Base-by-base conservation (phyloP, 2,888 invertebrate species). In the Neocrepidodera transversa region DNA sequence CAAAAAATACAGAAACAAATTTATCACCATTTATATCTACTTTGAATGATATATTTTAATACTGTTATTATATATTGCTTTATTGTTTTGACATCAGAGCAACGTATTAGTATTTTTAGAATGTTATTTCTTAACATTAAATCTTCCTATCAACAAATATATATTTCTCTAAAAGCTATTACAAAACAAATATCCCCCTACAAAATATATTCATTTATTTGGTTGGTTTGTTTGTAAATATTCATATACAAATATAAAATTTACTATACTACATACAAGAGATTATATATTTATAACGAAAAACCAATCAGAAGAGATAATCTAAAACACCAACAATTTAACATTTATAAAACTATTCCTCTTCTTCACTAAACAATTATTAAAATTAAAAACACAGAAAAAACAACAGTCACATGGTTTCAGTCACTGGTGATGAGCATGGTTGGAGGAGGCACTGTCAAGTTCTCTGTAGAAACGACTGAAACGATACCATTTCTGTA, bases 191-290 rank as follows among this genome's bases (percentile, higher is more conserved):
- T 8, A 38, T 11, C 35, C 52, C 65, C 58, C 63, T 69, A 70
- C 68, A 75, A 74, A 74, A 74, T 72, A 74, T 36, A 35, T 70
- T 70, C 68, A 67, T 70, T 67, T 63, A 66, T 65, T 63, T 66
- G 60, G n/a, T n/a, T 61, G 60, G 50, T 45, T 61, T 64, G 59
- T 61, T 59, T 65, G 65, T 68, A 63, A 52, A 68, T 66, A 65
- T 65, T 42, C 54, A 70, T 74, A 69, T 74, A 73, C 72, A 75
- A 73, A 72, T 75, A 74, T 73, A 74, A 75, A 75, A 74, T 73
- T 71, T 70, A 69, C 69, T 67, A 66, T 61, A 65, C 66, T 69
- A 68, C 63, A 66, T 70, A 64, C 57, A 58, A 10, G 30, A 30
- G 30, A 23, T 5, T 23, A 23, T 23, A 23, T 6, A 23, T 4